A percentile compares a stretch with the other conserved stretches of the same genome.
phyloP scores from a whole-genome alignment of 2,888 invertebrate species.

The Cosmopolites sordidus region DNA sequence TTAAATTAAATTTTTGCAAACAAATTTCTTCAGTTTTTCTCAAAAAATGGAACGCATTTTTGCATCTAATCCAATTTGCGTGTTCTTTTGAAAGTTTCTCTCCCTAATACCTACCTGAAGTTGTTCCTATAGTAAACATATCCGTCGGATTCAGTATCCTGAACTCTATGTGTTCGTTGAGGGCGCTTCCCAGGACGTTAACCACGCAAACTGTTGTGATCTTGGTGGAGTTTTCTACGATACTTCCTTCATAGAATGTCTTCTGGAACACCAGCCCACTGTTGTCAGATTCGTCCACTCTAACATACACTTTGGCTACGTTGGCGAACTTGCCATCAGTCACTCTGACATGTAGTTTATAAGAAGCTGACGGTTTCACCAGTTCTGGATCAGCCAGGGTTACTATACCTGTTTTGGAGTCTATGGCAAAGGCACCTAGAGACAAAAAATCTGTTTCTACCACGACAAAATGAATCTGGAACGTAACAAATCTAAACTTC shows the following conservation, averaged over 20 bases:
- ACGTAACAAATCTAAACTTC: too few relatives aligned
- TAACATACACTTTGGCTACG: conserved; percentile 66
- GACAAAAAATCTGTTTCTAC: too few relatives aligned
- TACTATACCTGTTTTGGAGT: conserved; percentile 62
- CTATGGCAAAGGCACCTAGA: conserved; percentile 64
- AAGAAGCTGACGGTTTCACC: conserved; percentile 53
- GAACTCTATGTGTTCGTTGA: conserved; percentile 86
- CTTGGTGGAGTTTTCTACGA: conserved; percentile 82
- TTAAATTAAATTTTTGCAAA: too few relatives aligned
- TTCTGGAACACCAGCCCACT: conserved; percentile 81
- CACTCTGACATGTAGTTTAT: conserved; percentile 74
- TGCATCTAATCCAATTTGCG: too few relatives aligned
- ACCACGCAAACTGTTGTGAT: conserved; percentile 76
- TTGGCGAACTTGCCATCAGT: conserved; percentile 81
- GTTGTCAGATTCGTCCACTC: conserved; percentile 63
- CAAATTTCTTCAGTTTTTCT: too few relatives aligned
- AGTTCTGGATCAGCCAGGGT: conserved; percentile 60
- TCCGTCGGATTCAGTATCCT: conserved; percentile 80
- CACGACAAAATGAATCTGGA: too few relatives aligned
- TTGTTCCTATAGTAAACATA: conserved; percentile 80
- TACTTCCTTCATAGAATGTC: conserved; percentile 71
- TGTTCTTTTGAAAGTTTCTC: not conserved
- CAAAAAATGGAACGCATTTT: too few relatives aligned
- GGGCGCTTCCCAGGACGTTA: conserved; percentile 79
- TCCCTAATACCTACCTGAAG: conserved; percentile 58